Evolutionary conservation across 2,113 vertebrate genomes (phyloP).

Genomic region (Ceyx margarethae): DNA sequence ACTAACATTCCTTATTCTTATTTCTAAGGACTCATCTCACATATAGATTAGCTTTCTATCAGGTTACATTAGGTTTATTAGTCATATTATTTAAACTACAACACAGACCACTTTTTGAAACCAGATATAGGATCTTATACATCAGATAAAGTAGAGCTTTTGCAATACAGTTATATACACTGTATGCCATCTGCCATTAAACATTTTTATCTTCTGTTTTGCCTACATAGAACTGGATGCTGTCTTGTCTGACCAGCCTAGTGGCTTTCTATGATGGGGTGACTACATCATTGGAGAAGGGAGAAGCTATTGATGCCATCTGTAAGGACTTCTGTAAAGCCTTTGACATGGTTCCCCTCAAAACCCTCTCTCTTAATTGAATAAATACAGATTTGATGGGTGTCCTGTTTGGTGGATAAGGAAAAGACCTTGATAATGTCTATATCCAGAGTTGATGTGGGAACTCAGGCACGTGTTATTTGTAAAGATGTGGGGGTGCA

Average conservation of each 20-base stretch:
- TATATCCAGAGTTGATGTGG: too few relatives aligned
- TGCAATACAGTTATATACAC: neutral
- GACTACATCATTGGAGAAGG: neutral
- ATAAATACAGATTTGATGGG: neutral
- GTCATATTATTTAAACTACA: neutral
- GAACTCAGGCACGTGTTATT: too few relatives aligned
- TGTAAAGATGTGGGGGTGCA: too few relatives aligned
- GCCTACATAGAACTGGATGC: neutral
- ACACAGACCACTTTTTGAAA: neutral
- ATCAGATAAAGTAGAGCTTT: neutral
- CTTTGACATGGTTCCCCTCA: neutral
- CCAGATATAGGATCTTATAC: neutral
- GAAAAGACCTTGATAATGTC: neutral
- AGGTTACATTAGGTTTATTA: neutral
- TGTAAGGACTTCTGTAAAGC: neutral
- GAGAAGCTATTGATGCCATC: neutral
- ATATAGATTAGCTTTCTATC: constrained; percentile 14
- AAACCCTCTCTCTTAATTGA: neutral
- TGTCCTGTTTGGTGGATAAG: neutral
- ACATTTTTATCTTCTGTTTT: neutral
- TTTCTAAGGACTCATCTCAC: neutral
- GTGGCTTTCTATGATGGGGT: neutral
- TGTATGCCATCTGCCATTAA: neutral
- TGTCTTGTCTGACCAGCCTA: neutral
- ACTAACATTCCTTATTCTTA: constrained; percentile 32